Evolutionary conservation across 2,888 invertebrate species (phyloP).

Genomic region (Acrobasis consociella): DNA sequence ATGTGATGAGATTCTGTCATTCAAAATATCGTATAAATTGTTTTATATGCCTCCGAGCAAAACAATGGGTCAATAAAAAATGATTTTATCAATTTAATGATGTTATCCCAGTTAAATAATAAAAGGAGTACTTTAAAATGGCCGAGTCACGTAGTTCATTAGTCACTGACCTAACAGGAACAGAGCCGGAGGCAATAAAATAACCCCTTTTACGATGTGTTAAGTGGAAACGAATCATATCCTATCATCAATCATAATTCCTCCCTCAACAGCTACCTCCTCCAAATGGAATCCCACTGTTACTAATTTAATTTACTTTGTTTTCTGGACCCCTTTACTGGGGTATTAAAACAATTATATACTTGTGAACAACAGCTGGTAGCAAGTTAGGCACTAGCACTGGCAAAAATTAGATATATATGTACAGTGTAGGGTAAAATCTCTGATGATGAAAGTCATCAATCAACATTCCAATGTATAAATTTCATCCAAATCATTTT

Average conservation of each 20-base stretch:
- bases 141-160: slow-evolving; percentile 73
- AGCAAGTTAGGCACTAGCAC: no score
- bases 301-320: slow-evolving; percentile 52
- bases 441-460: no score
- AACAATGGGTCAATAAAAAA: not conserved
- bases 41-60: not conserved
- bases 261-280: slow-evolving; percentile 50
- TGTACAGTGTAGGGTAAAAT: no score
- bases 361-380: not conserved
- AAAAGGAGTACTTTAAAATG: slow-evolving; percentile 62
- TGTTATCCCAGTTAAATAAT: slow-evolving; percentile 40
- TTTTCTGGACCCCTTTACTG: slow-evolving; percentile 30
- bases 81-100: slow-evolving; percentile 13
- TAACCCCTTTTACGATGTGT: slow-evolving; percentile 78
- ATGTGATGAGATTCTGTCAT: no score
- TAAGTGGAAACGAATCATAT: slow-evolving; percentile 80
- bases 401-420: no score
- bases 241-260: slow-evolving; percentile 79
- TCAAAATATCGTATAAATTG: not conserved
- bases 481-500: no score
- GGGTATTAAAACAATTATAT: slow-evolving; percentile 26
- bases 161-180: slow-evolving; percentile 72
- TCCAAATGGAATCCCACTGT: slow-evolving; percentile 55
- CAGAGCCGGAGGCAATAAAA: slow-evolving; percentile 72
- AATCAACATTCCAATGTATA: no score